These are phyloP conservation scores for Mergus octosetaceus DNA, from an alignment of 2,797 vertebrate species.

Conservation along the genomic window DNA sequence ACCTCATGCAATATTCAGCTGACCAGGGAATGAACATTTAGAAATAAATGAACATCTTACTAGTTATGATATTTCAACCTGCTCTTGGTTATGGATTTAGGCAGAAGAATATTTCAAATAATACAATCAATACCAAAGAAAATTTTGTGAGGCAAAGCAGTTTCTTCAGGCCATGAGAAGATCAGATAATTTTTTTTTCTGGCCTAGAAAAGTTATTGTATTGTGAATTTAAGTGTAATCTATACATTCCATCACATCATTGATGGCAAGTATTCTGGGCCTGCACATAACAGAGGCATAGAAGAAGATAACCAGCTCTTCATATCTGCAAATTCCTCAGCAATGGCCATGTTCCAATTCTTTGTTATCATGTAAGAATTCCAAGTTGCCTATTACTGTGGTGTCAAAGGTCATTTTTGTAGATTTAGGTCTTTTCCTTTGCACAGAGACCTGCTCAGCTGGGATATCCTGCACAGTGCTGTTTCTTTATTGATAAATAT, in stretches of 20 bases:
- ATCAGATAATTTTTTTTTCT: background rate
- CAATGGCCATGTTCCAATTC: background rate
- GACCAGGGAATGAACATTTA: background rate
- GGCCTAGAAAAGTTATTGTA: background rate
- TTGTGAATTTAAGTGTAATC: background rate
- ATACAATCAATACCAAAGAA: background rate
- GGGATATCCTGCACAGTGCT: conserved; percentile 15
- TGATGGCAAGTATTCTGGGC: background rate
- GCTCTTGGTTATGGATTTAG: background rate
- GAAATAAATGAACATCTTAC: background rate
- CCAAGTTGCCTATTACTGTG: background rate
- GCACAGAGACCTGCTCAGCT: background rate
- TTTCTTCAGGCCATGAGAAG: background rate
- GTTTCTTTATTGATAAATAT: conserved; percentile 30
- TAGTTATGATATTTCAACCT: background rate
- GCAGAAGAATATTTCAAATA: background rate
- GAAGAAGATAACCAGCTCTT: conserved; percentile 21
- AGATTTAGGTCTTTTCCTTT: conserved; percentile 10
- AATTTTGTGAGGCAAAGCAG: background rate
- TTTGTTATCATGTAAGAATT: conserved; percentile 35
- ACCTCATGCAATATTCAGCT: background rate
- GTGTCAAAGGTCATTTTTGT: conserved; percentile 34
- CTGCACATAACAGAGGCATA: background rate
- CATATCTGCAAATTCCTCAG: conserved; percentile 49
- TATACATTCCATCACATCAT: conserved; percentile 39